Evolutionary conservation across 2,797 vertebrate species (phyloP).

Genomic region (Alcedo atthis): DNA sequence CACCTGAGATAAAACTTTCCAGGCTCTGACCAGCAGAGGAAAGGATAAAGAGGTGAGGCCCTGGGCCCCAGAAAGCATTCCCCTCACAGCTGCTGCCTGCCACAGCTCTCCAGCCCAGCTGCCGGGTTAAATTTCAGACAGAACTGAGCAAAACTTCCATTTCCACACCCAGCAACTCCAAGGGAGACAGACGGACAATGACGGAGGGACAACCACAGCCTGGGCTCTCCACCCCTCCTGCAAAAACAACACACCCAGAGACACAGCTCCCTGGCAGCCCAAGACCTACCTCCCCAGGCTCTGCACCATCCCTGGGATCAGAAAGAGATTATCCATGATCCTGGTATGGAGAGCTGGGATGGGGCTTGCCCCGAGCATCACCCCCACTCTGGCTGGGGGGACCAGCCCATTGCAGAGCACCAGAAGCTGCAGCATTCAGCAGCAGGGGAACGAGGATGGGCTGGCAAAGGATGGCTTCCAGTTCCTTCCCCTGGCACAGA

Average conservation of each 20-base stretch:
- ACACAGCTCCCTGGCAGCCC: not conserved
- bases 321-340: not conserved
- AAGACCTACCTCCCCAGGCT: not conserved
- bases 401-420: not conserved
- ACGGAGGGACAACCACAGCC: not conserved
- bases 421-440: too few relatives aligned
- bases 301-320: fast-evolving
- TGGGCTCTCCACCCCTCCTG: constrained; percentile 16
- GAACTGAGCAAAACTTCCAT: not conserved
- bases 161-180: constrained; percentile 33
- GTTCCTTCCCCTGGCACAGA: not conserved
- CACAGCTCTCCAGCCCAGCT: not conserved
- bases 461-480: not conserved
- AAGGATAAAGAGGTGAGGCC: not conserved
- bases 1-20: not conserved
- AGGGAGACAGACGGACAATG: not conserved
- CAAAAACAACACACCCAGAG: not conserved
- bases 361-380: not conserved
- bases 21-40: not conserved
- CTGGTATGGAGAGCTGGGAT: not conserved
- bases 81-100: not conserved
- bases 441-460: not conserved
- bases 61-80: not conserved
- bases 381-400: not conserved
- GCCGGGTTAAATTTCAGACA: not conserved